Evolutionary conservation across 2,888 invertebrate species (phyloP).

Genomic region (Autographa pulchrina): DNA sequence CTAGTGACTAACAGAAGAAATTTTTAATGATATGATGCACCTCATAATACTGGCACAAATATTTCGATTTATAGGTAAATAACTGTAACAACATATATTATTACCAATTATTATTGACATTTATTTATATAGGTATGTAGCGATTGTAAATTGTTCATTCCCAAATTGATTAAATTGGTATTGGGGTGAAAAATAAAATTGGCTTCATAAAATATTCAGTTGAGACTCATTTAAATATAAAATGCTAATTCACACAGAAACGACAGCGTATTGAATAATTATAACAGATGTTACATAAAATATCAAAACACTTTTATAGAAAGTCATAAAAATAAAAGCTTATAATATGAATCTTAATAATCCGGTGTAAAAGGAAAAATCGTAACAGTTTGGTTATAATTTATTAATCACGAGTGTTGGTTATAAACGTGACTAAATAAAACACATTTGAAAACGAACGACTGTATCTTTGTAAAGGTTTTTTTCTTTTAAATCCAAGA

Average conservation of each 20-base stretch:
- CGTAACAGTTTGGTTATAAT: constrained; percentile 76
- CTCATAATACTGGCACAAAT: no score
- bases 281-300: constrained; percentile 72
- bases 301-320: constrained; percentile 69
- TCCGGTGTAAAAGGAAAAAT: constrained; percentile 77
- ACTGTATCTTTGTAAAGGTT: constrained; percentile 46
- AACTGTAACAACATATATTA: no score
- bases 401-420: constrained; percentile 77
- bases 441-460: constrained; percentile 67
- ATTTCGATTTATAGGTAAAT: no score
- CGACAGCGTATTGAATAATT: constrained; percentile 73
- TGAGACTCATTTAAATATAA: constrained; percentile 42
- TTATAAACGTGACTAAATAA: constrained; percentile 78
- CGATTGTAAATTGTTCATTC: constrained; percentile 9
- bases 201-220: constrained; percentile 33
- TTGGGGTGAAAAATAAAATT: constrained; percentile 38
- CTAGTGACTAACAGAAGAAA: no score
- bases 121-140: no score
- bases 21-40: no score
- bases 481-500: constrained; percentile 60
- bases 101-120: no score
- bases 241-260: constrained; percentile 61
- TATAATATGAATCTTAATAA: constrained; percentile 73
- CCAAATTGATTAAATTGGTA: constrained; percentile 25
- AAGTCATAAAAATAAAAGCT: constrained; percentile 73